phyloP scores from a whole-genome alignment of 2,888 invertebrate genomes.

The Lissonota sp. region DNA sequence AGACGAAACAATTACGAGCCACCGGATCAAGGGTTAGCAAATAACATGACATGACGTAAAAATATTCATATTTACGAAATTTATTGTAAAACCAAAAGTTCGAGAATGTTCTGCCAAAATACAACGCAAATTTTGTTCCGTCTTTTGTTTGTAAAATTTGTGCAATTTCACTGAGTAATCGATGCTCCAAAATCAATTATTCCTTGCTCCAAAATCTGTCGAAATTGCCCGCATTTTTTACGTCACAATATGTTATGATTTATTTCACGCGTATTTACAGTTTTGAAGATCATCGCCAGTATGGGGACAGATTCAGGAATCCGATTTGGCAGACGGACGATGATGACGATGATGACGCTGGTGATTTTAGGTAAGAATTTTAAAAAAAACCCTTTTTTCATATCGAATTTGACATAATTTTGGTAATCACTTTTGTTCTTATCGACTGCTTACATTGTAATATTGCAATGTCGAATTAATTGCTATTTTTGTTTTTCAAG shows the following conservation, averaged over 20 bases:
- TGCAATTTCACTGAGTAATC: neutral
- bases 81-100: neutral
- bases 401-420: no score
- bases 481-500: conserved; percentile 33
- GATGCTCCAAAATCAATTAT: neutral
- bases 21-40: conserved; percentile 70
- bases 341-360: conserved; percentile 78
- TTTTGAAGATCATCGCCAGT: conserved; percentile 64
- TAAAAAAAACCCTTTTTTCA: no score
- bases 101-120: conserved; percentile 35
- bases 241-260: neutral
- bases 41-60: no score
- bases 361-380: conserved; percentile 76
- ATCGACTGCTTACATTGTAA: neutral
- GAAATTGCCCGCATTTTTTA: neutral
- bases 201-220: conserved; percentile 14
- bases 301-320: conserved; percentile 77
- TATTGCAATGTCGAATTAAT: conserved; percentile 6
- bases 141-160: no score
- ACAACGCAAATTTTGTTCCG: neutral
- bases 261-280: conserved; percentile 49
- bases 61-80: conserved; percentile 7
- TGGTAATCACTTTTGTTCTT: neutral
- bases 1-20: conserved; percentile 64
- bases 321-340: conserved; percentile 81